Evolutionary conservation across 2,888 invertebrate species (phyloP), one percentile per base, ranked within the genome.

Genomic region (Nomada hirtipes): DNA sequence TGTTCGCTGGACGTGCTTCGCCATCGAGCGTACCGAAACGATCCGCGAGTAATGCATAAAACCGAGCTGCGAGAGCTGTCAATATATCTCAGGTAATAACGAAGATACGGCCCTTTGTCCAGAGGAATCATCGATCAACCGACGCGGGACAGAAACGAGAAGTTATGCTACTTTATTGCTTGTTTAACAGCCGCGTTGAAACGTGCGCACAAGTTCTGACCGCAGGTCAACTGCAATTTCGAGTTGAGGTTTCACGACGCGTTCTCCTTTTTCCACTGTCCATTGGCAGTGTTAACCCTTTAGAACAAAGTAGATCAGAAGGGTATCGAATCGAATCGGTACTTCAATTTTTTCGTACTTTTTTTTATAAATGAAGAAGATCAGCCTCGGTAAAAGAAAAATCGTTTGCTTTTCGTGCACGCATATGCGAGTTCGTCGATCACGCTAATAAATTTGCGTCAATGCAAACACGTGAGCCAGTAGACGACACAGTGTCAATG

Each of bases 71-170:
- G 29, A 2, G 59, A 15, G 47, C 72, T 72, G 87, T 73, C 79
- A 52, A 84, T 82, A 79, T 57, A 47, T 68, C 23, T 65, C 60
- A 20, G 50, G 77, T 80, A 86, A 84, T 87, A 87, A 87, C 88
- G 76, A 82, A 82, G 81, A 83, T 86, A 88, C 71, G 75, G 80
- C 82, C 82, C 86, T 88, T 88, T 88, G 88, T 88, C 79, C 86
- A 52, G 74, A 55, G 77, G 82, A 81, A 86, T 88, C 82, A 86
- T 88, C 88, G 86, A 88, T 88, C 88, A 88, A 86, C 77, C 65
- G 59, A 47, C 60, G 63, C 57, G 69, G 72, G 81, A 70, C 85
- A 75, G 83, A 77, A 60, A 69, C 77, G 29, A 75, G 74, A 72
- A 70, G 59, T 78, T 72, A 75, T 69, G 77, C 79, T 80, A 84